Evolutionary conservation across 2,113 vertebrate genomes (phyloP).

Genomic region (Salminus brasiliensis): DNA sequence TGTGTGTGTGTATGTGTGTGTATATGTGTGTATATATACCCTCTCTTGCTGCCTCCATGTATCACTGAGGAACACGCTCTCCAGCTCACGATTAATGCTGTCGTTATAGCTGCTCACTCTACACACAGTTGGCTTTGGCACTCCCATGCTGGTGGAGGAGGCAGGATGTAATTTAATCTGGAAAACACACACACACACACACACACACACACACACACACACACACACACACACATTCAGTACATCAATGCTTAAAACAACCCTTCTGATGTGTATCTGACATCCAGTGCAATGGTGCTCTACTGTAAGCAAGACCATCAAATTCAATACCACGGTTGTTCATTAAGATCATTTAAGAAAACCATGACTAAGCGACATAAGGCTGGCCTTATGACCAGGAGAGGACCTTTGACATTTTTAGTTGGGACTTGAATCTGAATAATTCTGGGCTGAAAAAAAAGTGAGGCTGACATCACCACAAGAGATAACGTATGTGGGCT

Average conservation of each 20-base stretch:
- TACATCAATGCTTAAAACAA: not conserved
- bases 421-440: no score
- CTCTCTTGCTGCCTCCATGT: conserved; percentile 83
- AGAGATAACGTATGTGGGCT: no score
- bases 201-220: not conserved
- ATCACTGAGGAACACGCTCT: conserved; percentile 93
- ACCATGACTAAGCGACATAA: no score
- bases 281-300: not conserved
- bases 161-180: conserved; percentile 81
- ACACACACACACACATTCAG: no score
- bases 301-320: no score
- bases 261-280: not conserved
- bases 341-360: no score
- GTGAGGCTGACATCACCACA: no score
- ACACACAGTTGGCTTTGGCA: conserved; percentile 85
- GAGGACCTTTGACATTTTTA: no score
- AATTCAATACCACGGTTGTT: no score
- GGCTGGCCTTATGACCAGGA: no score
- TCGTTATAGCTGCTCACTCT: conserved; percentile 91
- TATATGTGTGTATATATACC: no score
- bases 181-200: conserved; percentile 6
- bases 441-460: no score
- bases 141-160: conserved; percentile 78
- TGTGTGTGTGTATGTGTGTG: not conserved
- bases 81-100: conserved; percentile 93